Base-by-base conservation (phyloP, 2,888 invertebrate genomes). In the Sepiola atlantica region DNA sequence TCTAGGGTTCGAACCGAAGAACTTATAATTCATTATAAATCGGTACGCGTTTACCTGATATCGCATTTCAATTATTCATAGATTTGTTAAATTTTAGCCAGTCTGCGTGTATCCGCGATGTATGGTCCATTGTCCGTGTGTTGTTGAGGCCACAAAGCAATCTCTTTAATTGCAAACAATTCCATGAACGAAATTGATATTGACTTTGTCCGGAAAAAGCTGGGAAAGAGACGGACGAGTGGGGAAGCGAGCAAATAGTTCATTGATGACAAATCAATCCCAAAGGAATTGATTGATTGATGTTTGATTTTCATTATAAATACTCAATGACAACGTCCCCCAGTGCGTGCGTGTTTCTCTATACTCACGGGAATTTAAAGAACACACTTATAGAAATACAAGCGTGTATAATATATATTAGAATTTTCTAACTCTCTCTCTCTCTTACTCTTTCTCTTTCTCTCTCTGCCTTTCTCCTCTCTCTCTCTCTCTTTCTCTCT, bases 231-330 rank as follows among this genome's bases (percentile, higher is more conserved):
- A 77, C 0, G 45, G 45, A 45, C 45, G 45, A 45, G 45, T 2
- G 45, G 45, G 12, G 28, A 10, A n/a, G 28, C n/a, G n/a, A n/a
- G 12, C 28, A 77, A 77, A 77, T 18, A 77, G 77, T 77, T 77
- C 77, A 77, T 77, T 77, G 77, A 28, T 77, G 77, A 77, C 77
- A 77, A 77, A 77, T 77, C 77, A 77, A 77, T 77, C 77, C n/a
- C 77, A n/a, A n/a, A 3, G 77, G 77, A 1, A 77, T 77, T 77
- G 61, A 77, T n/a, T n/a, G 61, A 77, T 77, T 77, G n/a, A 28
- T n/a, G n/a, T 28, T 77, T 77, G 77, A 77, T 77, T 77, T 77
- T 77, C 77, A 77, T 77, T 77, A 77, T n/a, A 77, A 77, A 77
- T n/a, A 77, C 77, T n/a, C 14, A 77, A 77, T 77, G 77, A n/a